Evolutionary conservation across 2,888 invertebrate species (phyloP).

Genomic region (Teleogryllus oceanicus): DNA sequence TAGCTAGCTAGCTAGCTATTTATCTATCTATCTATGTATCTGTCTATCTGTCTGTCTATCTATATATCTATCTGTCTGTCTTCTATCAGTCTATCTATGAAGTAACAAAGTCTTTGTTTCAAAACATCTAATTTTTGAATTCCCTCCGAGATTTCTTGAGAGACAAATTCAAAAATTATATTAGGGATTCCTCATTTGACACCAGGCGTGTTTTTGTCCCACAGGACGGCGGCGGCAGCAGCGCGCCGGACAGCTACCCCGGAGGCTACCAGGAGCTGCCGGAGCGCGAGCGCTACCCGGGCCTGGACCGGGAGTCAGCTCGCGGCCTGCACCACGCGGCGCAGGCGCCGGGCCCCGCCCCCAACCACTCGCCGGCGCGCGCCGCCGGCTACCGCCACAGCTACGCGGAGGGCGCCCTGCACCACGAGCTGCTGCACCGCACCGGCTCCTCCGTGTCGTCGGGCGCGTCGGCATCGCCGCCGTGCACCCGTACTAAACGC

Average conservation of each 20-base stretch:
- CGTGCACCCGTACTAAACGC: slow-evolving; percentile 40
- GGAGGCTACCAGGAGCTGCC: slow-evolving; percentile 51
- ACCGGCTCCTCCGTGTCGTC: slow-evolving; percentile 41
- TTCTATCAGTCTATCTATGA: no score
- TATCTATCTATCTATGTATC: no score
- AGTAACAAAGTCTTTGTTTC: no score
- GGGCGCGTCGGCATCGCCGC: slow-evolving; percentile 42
- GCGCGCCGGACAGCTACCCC: background rate
- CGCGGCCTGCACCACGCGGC: slow-evolving; percentile 37
- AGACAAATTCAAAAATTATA: no score
- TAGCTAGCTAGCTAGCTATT: no score
- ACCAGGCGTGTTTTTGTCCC: background rate
- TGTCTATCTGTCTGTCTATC: no score
- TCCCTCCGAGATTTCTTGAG: no score
- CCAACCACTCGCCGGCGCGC: background rate
- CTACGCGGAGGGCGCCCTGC: slow-evolving; percentile 55
- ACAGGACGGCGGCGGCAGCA: background rate
- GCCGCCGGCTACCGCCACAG: slow-evolving; percentile 54
- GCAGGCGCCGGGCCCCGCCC: background rate
- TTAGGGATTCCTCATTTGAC: background rate
- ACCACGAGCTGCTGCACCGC: slow-evolving; percentile 40
- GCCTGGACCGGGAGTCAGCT: slow-evolving; percentile 52
- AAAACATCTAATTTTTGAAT: no score
- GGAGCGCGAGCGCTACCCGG: slow-evolving; percentile 55
- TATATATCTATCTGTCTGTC: no score